A percentile compares a stretch with the other conserved stretches of the same genome.
These are phyloP conservation scores for Falco punctatus DNA, from an alignment of 2,113 vertebrate species.

Conservation along the genomic window DNA sequence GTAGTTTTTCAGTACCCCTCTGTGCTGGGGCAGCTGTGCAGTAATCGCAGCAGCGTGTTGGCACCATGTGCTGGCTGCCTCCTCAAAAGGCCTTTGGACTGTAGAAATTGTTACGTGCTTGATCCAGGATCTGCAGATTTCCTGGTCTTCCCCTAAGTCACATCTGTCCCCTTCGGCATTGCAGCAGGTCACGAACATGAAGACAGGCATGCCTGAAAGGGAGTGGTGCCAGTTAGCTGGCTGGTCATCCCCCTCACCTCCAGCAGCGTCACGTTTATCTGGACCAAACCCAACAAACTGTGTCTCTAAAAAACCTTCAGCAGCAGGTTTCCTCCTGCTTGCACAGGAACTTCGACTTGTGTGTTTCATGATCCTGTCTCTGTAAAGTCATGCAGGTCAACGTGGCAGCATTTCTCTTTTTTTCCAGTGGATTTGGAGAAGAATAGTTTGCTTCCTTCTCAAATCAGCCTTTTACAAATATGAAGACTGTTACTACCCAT, in stretches of 20 bases:
- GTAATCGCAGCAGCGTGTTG: neutral
- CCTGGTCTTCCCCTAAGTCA: neutral
- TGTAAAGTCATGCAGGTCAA: neutral
- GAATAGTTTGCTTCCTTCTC: neutral
- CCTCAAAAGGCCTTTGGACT: neutral
- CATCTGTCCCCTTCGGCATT: neutral
- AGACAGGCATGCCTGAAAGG: neutral
- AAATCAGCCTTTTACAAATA: neutral
- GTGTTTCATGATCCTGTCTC: neutral
- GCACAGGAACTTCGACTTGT: neutral
- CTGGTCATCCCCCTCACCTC: rapidly evolving
- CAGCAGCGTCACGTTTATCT: rapidly evolving
- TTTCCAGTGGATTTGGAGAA: neutral
- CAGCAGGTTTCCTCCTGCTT: neutral
- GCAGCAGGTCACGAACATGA: neutral
- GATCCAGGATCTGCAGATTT: neutral
- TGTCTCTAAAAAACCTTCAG: neutral
- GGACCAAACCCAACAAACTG: rapidly evolving
- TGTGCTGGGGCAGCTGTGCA: rapidly evolving
- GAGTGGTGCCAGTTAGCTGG: neutral
- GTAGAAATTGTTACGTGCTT: neutral
- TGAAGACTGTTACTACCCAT: neutral
- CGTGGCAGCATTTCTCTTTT: neutral
- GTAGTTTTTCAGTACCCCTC: neutral
- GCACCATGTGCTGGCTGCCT: neutral